Conservation (phyloP, 2,888 invertebrate species). For the Cryptocephalus primarius region DNA sequence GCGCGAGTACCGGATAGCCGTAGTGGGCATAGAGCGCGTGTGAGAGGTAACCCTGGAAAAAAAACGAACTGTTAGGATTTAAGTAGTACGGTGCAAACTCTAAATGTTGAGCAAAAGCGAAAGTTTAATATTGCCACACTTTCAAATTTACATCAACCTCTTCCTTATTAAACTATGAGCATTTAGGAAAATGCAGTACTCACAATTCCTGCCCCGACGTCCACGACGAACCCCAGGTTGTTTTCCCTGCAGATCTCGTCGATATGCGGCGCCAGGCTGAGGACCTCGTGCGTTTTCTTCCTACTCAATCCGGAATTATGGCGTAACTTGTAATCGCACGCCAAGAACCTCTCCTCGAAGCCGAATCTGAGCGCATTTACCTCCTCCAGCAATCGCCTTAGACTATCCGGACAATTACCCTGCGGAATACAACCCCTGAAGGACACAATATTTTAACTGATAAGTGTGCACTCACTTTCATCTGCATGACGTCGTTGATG, state of each 20-base stretch:
- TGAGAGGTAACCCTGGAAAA: constrained; percentile 59
- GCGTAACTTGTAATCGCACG: constrained; percentile 19
- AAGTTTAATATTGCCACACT: too few species aligned
- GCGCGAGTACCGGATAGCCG: constrained; percentile 51
- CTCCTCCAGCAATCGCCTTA: not conserved
- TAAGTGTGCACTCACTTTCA: constrained; percentile 18
- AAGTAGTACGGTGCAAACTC: too few species aligned
- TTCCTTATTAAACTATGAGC: not conserved
- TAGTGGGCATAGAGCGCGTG: constrained; percentile 50
- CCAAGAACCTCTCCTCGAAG: not conserved
- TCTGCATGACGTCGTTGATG: too few species aligned
- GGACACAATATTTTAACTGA: constrained; percentile 28
- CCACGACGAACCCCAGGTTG: constrained; percentile 47
- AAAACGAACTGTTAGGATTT: not conserved
- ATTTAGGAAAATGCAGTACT: constrained; percentile 26
- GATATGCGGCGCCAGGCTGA: constrained; percentile 47
- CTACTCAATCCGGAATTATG: constrained; percentile 35
- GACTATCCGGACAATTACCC: not conserved
- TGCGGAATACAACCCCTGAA: not conserved
- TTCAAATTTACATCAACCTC: not conserved
- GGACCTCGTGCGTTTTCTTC: constrained; percentile 66
- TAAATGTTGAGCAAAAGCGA: too few species aligned
- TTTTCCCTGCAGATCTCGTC: constrained; percentile 38
- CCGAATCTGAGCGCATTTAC: not conserved
- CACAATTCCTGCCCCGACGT: constrained; percentile 67